Conservation (phyloP, 1,140 invertebrate species). For the Leptopilina boulardi region DNA sequence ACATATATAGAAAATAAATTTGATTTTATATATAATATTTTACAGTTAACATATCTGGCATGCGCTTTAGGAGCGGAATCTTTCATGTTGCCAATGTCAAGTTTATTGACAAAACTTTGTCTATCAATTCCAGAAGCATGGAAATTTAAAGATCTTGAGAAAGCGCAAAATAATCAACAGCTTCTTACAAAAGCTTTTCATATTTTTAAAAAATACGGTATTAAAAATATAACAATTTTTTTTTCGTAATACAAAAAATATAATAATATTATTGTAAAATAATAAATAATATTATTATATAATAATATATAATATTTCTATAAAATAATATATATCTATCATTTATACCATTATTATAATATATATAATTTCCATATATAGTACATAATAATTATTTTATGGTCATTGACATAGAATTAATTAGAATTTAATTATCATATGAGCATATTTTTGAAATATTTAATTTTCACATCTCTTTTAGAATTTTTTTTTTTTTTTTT, state of each 20-base stretch:
- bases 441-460: no score
- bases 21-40: slow-evolving; percentile 44
- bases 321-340: no score
- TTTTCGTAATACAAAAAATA: not conserved
- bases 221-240: slow-evolving; percentile 36
- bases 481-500: no score
- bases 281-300: no score
- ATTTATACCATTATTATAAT: no score
- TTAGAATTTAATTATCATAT: no score
- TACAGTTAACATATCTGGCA: slow-evolving; percentile 79
- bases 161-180: slow-evolving; percentile 72
- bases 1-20: not conserved
- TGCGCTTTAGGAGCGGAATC: slow-evolving; percentile 81
- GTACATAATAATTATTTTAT: no score
- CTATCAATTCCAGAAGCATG: slow-evolving; percentile 70
- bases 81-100: slow-evolving; percentile 81
- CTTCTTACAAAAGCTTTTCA: slow-evolving; percentile 68
- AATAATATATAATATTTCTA: no score
- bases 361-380: no score
- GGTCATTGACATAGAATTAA: no score
- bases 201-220: slow-evolving; percentile 76
- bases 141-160: slow-evolving; percentile 61
- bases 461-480: no score
- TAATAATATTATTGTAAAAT: no score
- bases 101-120: slow-evolving; percentile 77